Conservation (phyloP, 2,113 vertebrate genomes). For the Xiphias gladius region DNA sequence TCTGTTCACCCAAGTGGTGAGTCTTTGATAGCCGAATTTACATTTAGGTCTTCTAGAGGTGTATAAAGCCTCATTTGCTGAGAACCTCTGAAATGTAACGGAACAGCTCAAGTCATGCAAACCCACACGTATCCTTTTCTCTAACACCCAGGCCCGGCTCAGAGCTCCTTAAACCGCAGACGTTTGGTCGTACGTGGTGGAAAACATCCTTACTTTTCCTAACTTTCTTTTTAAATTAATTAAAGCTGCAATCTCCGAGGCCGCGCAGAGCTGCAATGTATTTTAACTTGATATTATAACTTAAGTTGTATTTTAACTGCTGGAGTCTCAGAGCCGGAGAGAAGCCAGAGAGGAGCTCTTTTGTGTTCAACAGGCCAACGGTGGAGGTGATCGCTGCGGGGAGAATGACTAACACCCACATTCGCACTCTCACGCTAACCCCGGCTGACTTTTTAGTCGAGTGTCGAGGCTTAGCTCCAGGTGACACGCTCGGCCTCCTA, state of each 20-base stretch:
- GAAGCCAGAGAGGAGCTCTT: constrained; percentile 44
- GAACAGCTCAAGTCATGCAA: neutral
- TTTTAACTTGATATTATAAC: neutral
- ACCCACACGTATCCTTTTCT: neutral
- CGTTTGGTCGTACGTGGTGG: neutral
- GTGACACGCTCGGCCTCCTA: constrained; percentile 82
- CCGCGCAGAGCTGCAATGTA: neutral
- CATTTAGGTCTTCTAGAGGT: neutral
- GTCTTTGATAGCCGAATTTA: neutral
- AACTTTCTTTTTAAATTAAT: neutral
- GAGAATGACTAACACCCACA: constrained; percentile 79
- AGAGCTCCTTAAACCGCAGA: neutral
- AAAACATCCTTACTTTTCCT: neutral
- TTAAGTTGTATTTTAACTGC: constrained; percentile 19
- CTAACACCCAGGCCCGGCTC: neutral
- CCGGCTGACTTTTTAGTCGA: constrained; percentile 81
- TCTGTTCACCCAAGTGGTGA: neutral
- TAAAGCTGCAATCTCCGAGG: neutral
- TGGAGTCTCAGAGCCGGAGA: constrained; percentile 53
- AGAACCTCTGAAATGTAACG: neutral
- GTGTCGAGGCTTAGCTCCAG: constrained; percentile 81
- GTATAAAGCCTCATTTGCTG: neutral
- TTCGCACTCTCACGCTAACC: constrained; percentile 70
- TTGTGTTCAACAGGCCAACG: constrained; percentile 45
- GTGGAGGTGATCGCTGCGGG: constrained; percentile 77